Base-by-base conservation (phyloP, 2,888 invertebrate species). In the Blastobasis lacticolella region DNA sequence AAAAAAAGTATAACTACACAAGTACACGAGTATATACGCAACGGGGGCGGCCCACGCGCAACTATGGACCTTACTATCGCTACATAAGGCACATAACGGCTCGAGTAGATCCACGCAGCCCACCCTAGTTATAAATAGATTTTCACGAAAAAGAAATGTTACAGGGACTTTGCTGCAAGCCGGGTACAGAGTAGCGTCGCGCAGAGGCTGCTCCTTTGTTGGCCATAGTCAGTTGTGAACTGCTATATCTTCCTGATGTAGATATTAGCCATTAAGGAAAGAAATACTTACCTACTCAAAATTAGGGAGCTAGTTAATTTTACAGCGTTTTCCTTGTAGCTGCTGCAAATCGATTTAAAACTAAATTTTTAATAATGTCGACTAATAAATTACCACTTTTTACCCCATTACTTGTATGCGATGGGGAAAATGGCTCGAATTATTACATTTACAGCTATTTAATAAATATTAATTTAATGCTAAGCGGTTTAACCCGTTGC, bases 111-210 rank as follows among this genome's bases (percentile, higher is more conserved):
- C 10, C 67, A 67, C 76, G 75, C 42, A 42, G 75, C 72, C 75
- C 81, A 86, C 82, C 85, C 87, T 87, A 87, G 84, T 88, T 88
- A 88, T 88, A 88, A 88, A 88, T 88, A 88, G 87, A 88, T 88
- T 88, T 88, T 86, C 86, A 85, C 88, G 87, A 86, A 87, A 87
- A 88, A 88, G 87, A 88, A 88, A 88, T 83, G 87, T 87, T 86
- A 83, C 87, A 84, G 85, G 82, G 87, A 81, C 84, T 86, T 82
- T 78, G 85, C 81, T 86, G 87, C 87, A 87, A 80, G 84, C 79
- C 71, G 62, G 61, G 67, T 71, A 63, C 73, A 87, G 86, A 74
- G 77, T 69, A 81, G 58, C 62, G 23, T 23, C 56, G 54, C 49
- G 52, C 53, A 69, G 69, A 82, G 76, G 62, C 48, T 49, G 37